These are phyloP conservation scores for Drosophila hawaiiensis DNA, from an alignment of 2,888 invertebrate genomes.

Conservation along the genomic window DNA sequence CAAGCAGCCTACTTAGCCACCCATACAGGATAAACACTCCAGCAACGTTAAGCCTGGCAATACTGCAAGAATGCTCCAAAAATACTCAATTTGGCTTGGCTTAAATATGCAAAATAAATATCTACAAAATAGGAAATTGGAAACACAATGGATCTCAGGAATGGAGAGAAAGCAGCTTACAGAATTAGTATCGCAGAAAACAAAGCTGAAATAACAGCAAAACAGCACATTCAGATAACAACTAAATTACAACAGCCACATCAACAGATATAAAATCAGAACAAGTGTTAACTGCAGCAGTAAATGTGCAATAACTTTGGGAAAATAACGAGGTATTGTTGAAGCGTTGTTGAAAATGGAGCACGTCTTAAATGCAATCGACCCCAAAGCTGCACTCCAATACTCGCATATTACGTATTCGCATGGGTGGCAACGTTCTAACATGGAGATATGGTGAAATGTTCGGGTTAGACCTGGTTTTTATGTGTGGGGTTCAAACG, in stretches of 20 bases:
- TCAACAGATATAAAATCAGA: constrained; percentile 30
- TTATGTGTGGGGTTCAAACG: constrained; percentile 30
- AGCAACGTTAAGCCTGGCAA: not conserved
- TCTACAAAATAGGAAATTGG: not conserved
- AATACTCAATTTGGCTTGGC: not conserved
- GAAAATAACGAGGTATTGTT: constrained; percentile 62
- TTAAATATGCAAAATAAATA: constrained; percentile 5
- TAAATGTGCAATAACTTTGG: constrained; percentile 65
- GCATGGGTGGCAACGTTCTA: constrained; percentile 25
- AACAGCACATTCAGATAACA: constrained; percentile 47
- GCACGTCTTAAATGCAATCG: constrained; percentile 59
- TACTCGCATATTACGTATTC: constrained; percentile 31
- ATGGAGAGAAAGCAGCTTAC: constrained; percentile 1
- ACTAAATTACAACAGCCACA: constrained; percentile 55
- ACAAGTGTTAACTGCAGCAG: constrained; percentile 67
- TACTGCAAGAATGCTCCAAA: not conserved
- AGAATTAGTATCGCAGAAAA: constrained; percentile 2
- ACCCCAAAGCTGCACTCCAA: not conserved
- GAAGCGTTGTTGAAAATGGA: constrained; percentile 45
- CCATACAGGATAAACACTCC: not conserved
- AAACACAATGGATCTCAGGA: not conserved
- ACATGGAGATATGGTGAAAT: constrained; percentile 26
- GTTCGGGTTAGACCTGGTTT: not conserved
- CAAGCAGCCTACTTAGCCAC: not conserved
- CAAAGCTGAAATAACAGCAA: constrained; percentile 17